Percentiles rank a stretch among this genome's conserved stretches.
Evolutionary conservation across 2,113 vertebrate species (phyloP).

Genomic region (Oncorhynchus keta): DNA sequence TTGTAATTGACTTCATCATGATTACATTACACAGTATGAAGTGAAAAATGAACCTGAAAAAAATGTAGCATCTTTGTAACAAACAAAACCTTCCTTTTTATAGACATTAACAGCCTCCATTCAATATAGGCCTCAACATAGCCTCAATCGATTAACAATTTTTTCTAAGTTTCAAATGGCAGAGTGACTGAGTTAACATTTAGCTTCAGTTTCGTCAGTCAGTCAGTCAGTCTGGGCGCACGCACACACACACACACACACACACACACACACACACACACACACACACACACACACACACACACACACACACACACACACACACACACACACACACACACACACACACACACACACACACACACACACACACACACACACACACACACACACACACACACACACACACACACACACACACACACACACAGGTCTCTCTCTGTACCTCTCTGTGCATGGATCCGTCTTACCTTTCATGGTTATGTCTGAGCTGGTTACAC

Average conservation of each 20-base stretch:
- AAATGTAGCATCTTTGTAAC: not conserved
- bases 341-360: not conserved
- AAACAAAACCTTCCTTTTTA: not conserved
- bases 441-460: not conserved
- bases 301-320: not conserved
- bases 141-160: not conserved
- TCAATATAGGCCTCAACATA: not conserved
- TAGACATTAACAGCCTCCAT: not conserved
- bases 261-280: not conserved
- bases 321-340: not conserved
- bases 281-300: not conserved
- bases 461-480: not conserved
- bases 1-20: not conserved
- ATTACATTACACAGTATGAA: not conserved
- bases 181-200: not conserved
- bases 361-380: no score
- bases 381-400: no score
- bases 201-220: not conserved
- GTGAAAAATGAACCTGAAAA: not conserved
- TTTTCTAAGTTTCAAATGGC: not conserved
- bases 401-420: no score
- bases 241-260: no score
- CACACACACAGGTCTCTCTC: not conserved
- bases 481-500: not conserved
- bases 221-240: no score